These are phyloP conservation scores for Meloe dianella DNA, from an alignment of 2,888 invertebrate species.

Conservation along the genomic window DNA sequence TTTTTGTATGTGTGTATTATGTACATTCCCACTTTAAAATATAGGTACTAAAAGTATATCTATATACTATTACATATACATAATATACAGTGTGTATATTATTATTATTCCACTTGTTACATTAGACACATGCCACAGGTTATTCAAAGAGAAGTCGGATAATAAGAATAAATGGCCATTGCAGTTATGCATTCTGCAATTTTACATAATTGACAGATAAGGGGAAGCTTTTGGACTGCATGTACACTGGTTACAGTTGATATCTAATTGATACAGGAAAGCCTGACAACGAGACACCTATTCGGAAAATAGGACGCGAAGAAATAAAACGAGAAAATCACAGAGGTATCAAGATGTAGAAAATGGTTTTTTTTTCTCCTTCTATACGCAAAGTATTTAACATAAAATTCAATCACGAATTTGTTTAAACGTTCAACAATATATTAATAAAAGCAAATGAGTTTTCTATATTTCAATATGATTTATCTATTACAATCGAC, in stretches of 20 bases:
- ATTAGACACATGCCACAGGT: constrained; percentile 37
- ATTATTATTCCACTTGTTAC: constrained; percentile 31
- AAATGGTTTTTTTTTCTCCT: neutral
- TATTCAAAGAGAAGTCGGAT: constrained; percentile 26
- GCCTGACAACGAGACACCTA: constrained; percentile 12
- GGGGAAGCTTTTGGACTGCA: constrained; percentile 11
- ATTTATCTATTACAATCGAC: constrained; percentile 22
- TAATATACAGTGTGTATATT: constrained; percentile 40
- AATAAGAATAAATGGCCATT: constrained; percentile 28
- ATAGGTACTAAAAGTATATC: no score
- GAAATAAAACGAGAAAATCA: neutral
- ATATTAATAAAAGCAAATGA: constrained; percentile 13
- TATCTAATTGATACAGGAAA: constrained; percentile 12
- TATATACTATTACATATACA: constrained; percentile 44
- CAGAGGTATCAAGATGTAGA: neutral
- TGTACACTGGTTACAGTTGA: neutral
- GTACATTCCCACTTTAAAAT: neutral
- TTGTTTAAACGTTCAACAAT: neutral
- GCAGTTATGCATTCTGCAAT: constrained; percentile 12
- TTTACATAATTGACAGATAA: constrained; percentile 19
- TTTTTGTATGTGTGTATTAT: neutral
- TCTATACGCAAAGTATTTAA: no score
- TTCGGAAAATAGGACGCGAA: neutral
- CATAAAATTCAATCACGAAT: neutral
- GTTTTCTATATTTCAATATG: constrained; percentile 12